Base-by-base conservation (phyloP, 23 tunicate species). In the Ciona savignyi region DNA sequence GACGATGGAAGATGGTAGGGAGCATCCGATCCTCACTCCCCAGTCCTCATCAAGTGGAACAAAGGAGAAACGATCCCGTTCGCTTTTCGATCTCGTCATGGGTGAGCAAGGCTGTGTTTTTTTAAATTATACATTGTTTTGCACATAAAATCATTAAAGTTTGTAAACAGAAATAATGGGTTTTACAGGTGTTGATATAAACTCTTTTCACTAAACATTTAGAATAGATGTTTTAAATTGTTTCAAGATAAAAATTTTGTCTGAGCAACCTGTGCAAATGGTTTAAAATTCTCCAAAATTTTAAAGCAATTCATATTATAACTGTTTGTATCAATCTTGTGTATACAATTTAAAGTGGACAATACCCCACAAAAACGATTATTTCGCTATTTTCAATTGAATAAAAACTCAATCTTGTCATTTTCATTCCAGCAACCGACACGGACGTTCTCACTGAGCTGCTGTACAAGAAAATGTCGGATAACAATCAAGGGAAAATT, bases 1-100 rank as follows among this genome's bases (percentile, higher is more conserved):
- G 32, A 62, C 77, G 24, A 33, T 62, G 27, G 85, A 80, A 20
- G 78, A 72, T 33, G 56, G 56, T 42, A 42, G 56, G 56, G 56
- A 42, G 9, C 56, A 42, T 42, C 56, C 56, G 15, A 15, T 42
- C 56, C 56, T 42, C 56, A 42, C 56, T 42, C 56, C 56, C 15
- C 56, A 42, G 56, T 42, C 56, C 56, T 42, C 56, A 9, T 42
- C 56, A 9, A 42, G 56, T 15, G 56, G 56, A 42, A 6, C 56
- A 42, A 70, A 34, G 22, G 75, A 70, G 32, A 70, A 70, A 4
- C n/a, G 27, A n/a, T 34, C 75, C 4, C 34, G 32, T 26, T 70
- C 27, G 6, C 4, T 70, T 2, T 34, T 33, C 61, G 62, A 70
- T 25, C 27, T 70, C 2, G 61, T 70, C 4, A 34, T 70, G 62